Evolutionary conservation across 2,797 vertebrate genomes (phyloP), one percentile per base, ranked within the genome.

Genomic region (Picus viridis): DNA sequence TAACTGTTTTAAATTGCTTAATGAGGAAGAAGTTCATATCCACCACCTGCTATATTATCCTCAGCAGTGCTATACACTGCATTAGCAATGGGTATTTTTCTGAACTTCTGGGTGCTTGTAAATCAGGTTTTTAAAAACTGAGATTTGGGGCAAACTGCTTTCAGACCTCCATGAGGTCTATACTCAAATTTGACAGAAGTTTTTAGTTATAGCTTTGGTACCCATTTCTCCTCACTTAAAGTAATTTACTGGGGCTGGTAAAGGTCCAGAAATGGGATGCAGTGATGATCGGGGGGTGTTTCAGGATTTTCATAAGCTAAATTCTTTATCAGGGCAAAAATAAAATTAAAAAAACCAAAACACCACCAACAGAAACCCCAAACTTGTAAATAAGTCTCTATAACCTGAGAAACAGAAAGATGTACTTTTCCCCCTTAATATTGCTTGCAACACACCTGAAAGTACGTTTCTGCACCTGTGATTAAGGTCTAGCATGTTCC

Each of bases 221-320:
- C 5, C 15, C 12, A 13, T 59, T 74, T 71, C 5, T 3, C 7
- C 24, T 69, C 6, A 56, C n/a, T 61, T 10, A 26, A 57, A 87
- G 12, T 68, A 64, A n/a, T 34, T 61, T 61, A 27, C 15, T 61
- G 13, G 14, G 61, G 57, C 45, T 26, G 3, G 11, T 47, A 29
- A 61, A 72, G n/a, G 59, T 71, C 8, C 34, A 56, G 54, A 74
- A 87, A 34, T 9, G n/a, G 24, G 9, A 22, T 74, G 39, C 24
- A 65, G 4, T 30, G 29, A 39, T 7, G 16, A 32, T 81, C 11
- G 29, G 78, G 74, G 10, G 16, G 26, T 51, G 29, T 54, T 87
- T 67, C 58, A 1, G 10, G 30, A 32, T 4, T 4, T 32, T 10
- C 43, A 30, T 2, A 41, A 2, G 0, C 7, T 5, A 84, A 78